Conservation (phyloP, 2,113 vertebrate species). For the Tetrax tetrax region DNA sequence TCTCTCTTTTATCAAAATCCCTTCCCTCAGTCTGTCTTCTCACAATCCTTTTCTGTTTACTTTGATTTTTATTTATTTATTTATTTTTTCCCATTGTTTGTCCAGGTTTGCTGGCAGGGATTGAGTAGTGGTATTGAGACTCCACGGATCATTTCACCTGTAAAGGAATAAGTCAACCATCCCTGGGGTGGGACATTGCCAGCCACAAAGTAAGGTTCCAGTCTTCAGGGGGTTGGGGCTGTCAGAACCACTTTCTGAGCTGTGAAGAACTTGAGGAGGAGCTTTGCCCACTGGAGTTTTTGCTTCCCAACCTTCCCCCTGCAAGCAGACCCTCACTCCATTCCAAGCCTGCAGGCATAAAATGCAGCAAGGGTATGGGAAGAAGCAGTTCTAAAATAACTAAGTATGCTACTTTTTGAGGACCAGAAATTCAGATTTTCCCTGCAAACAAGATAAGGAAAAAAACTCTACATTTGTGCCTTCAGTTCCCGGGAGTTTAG, state of each 20-base stretch:
- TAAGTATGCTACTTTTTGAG: background rate
- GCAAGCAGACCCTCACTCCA: background rate
- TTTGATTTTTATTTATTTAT: background rate
- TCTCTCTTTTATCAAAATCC: background rate
- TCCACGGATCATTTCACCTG: background rate
- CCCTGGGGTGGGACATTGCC: background rate
- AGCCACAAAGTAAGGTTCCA: background rate
- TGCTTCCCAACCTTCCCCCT: background rate
- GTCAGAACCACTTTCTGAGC: background rate
- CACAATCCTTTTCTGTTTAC: background rate
- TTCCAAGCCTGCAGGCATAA: background rate
- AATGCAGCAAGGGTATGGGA: background rate
- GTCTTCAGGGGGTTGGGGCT: background rate
- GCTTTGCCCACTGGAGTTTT: background rate
- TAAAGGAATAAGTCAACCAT: background rate
- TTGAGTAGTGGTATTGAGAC: background rate
- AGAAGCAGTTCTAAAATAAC: background rate
- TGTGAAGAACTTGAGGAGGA: background rate
- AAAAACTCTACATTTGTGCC: constrained; percentile 18
- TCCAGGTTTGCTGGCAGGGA: background rate
- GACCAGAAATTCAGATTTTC: background rate
- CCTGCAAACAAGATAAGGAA: constrained; percentile 46
- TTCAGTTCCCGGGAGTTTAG: constrained; percentile 45
- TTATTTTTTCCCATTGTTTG: background rate
- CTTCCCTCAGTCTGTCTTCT: background rate